These are phyloP conservation scores for Glomeris maerens DNA, from an alignment of 1,140 invertebrate genomes.

Conservation along the genomic window DNA sequence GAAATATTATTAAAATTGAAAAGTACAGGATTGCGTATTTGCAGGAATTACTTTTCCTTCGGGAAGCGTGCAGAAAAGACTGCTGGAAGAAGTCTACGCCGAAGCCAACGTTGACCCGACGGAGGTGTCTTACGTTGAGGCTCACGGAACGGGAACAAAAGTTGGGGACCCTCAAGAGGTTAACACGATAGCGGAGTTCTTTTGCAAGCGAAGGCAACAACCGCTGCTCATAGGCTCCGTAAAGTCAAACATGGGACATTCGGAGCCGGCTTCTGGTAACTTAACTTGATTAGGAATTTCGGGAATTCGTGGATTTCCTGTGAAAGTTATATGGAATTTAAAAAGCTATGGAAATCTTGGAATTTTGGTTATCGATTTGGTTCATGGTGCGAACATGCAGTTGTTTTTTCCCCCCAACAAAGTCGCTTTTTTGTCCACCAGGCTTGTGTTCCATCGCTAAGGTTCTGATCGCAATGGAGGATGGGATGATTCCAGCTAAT, in stretches of 20 bases:
- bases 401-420: not conserved
- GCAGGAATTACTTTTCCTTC: conserved; percentile 33
- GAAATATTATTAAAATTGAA: not conserved
- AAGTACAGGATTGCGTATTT: not conserved
- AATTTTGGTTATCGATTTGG: not conserved
- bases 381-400: not conserved
- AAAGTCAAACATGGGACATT: conserved; percentile 46
- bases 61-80: conserved; percentile 22
- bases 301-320: not conserved
- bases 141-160: conserved; percentile 46
- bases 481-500: conserved; percentile 36
- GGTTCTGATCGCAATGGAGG: conserved; percentile 36
- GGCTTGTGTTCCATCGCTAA: conserved; percentile 34
- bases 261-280: conserved; percentile 40
- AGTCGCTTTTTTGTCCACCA: conserved; percentile 9
- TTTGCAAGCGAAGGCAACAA: conserved; percentile 30
- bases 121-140: conserved; percentile 38
- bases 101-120: conserved; percentile 28
- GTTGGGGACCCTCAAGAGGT: conserved; percentile 42
- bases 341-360: too few species aligned
- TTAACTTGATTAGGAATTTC: conserved; percentile 10
- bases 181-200: conserved; percentile 36
- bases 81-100: conserved; percentile 27
- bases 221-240: conserved; percentile 40
- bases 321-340: too few species aligned